Evolutionary conservation across 2,888 invertebrate genomes (phyloP), one percentile per base, ranked within the genome.

Genomic region (Rosalia funebris): DNA sequence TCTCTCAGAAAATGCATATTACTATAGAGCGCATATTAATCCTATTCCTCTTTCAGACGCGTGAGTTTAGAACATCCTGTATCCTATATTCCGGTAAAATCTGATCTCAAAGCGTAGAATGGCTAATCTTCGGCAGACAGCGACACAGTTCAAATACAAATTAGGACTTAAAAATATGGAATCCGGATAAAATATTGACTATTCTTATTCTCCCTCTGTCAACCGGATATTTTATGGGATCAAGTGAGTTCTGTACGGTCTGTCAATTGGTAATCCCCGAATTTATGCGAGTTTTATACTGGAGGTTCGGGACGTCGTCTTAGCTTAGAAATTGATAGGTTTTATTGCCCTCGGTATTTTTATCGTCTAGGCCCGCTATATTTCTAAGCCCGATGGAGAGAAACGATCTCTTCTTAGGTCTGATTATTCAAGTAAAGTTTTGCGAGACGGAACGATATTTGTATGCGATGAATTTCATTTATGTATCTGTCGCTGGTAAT

Each of bases 171-270:
- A 65, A 60, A 63, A 57, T 66, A 63, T 69, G 57, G 60, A 65
- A 67, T 65, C 60, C 59, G 59, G 70, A 75, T 77, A 75, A 78
- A 74, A 75, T 76, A 78, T 77, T 70, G 73, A 64, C 71, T 71
- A 72, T 75, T 76, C 76, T 72, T 66, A 58, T 63, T 63, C 63
- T 63, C 62, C 64, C 72, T 67, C 75, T 76, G 77, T 77, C 76
- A 62, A 74, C 73, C 74, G 76, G 77, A 77, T 78, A 77, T 77
- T 77, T 77, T 75, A 78, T 74, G 76, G 78, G 78, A 78, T 78
- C 75, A 77, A 77, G 74, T 69, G 73, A 74, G 75, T 73, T 75
- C 72, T 74, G 75, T 75, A 62, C 53, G 61, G 52, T 46, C 76
- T 77, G 77, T 74, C 79, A 75, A 79, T 79, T 73, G 76, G 74